Evolutionary conservation across 2,888 invertebrate genomes (phyloP).

Genomic region (Prosapia bicincta): DNA sequence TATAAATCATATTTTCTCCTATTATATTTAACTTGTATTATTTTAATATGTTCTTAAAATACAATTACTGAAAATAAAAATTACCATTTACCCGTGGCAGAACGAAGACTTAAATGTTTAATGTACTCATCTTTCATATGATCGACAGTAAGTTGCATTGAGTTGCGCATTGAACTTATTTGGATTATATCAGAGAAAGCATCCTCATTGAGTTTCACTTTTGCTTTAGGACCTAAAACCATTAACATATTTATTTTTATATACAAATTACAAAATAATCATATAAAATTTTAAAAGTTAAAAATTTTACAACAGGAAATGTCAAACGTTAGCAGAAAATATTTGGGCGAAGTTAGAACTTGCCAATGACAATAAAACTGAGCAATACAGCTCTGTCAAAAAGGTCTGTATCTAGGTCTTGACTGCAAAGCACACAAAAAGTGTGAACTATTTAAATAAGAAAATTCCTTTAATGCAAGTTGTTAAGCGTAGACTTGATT

Average conservation of each 20-base stretch:
- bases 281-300: neutral
- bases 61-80: neutral
- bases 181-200: conserved; percentile 69
- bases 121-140: conserved; percentile 75
- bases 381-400: too few species aligned
- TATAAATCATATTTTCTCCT: too few species aligned
- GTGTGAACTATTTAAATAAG: too few species aligned
- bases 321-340: too few species aligned
- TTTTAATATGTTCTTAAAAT: neutral
- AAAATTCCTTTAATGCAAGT: too few species aligned
- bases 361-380: too few species aligned
- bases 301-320: too few species aligned
- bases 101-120: conserved; percentile 74
- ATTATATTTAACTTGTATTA: too few species aligned
- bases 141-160: conserved; percentile 64
- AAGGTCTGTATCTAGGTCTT: too few species aligned
- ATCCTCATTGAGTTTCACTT: conserved; percentile 65
- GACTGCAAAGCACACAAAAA: too few species aligned
- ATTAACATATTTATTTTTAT: conserved; percentile 4
- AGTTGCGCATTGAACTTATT: conserved; percentile 60
- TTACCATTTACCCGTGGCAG: conserved; percentile 58
- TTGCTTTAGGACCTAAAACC: conserved; percentile 45
- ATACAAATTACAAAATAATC: neutral
- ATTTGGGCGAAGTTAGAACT: too few species aligned
- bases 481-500: too few species aligned